A percentile compares a stretch with the other conserved stretches of the same genome.
Evolutionary conservation across 2,888 invertebrate genomes (phyloP).

Genomic region (Drosophila prostipennis): DNA sequence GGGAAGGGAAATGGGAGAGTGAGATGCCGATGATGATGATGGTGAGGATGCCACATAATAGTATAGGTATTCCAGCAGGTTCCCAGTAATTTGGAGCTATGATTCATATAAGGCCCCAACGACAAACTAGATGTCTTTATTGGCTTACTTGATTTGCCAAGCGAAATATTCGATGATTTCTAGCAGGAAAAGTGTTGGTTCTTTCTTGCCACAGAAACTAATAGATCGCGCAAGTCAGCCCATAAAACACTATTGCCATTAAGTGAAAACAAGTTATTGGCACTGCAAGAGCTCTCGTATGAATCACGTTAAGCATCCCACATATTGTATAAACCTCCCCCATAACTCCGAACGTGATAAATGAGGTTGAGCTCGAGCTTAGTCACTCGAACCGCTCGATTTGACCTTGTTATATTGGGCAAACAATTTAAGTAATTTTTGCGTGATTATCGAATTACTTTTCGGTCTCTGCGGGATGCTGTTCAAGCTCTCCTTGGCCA

Average conservation of each 20-base stretch:
- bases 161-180: conserved; percentile 4
- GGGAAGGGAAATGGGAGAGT: conserved; percentile 29
- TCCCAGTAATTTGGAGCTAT: conserved; percentile 26
- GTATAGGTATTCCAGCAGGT: conserved; percentile 25
- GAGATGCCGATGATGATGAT: conserved; percentile 23
- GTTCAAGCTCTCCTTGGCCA: conserved; percentile 1
- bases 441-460: conserved; percentile 14
- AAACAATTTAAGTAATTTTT: conserved; percentile 20
- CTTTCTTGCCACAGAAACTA: conserved; percentile 3
- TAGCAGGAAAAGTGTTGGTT: conserved; percentile 31
- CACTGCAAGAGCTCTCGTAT: conserved; percentile 15
- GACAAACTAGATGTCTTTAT: conserved; percentile 34
- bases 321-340: conserved; percentile 42
- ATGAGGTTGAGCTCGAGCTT: conserved; percentile 27
- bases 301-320: conserved; percentile 35
- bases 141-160: conserved; percentile 7
- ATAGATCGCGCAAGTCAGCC: conserved; percentile 1
- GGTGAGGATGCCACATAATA: conserved; percentile 23
- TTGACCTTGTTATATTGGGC: conserved; percentile 37
- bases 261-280: conserved; percentile 30
- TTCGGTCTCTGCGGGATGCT: conserved; percentile 26
- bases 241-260: conserved; percentile 12
- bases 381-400: conserved; percentile 20
- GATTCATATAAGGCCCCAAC: conserved; percentile 35
- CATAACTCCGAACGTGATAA: conserved; percentile 38